These are phyloP conservation scores for Criorhina ranunculi DNA, from an alignment of 2,888 invertebrate genomes.

Conservation along the genomic window DNA sequence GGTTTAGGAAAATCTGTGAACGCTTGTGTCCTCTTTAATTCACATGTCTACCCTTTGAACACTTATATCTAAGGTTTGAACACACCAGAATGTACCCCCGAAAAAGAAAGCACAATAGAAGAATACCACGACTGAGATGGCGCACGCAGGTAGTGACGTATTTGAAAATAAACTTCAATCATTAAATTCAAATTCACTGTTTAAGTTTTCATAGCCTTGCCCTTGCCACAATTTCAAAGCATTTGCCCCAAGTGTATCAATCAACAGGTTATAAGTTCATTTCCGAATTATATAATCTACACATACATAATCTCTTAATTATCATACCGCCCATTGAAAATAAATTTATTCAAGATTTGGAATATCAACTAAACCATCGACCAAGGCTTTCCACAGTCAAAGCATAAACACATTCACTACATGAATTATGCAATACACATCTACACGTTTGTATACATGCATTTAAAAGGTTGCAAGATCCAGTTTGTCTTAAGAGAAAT, in stretches of 20 bases:
- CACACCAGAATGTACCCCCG: too few relatives aligned
- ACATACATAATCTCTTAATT: slow-evolving; percentile 24
- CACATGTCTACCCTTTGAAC: too few relatives aligned
- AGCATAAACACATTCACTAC: slow-evolving; percentile 12
- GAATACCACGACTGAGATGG: too few relatives aligned
- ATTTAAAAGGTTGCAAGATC: slow-evolving; percentile 34
- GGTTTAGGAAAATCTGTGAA: too few relatives aligned
- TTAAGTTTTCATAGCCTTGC: slow-evolving; percentile 25
- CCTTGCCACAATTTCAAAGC: slow-evolving; percentile 32
- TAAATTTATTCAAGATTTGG: slow-evolving; percentile 30
- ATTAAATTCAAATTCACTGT: not conserved
- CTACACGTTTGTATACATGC: not conserved
- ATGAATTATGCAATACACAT: slow-evolving; percentile 50
- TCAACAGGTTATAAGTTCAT: slow-evolving; percentile 7
- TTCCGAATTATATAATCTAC: slow-evolving; percentile 50
- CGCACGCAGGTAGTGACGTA: too few relatives aligned
- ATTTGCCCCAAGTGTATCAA: not conserved
- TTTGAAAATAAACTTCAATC: not conserved
- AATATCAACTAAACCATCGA: slow-evolving; percentile 1
- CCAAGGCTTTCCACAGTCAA: slow-evolving; percentile 30
- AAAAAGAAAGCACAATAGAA: too few relatives aligned
- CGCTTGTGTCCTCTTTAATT: too few relatives aligned
- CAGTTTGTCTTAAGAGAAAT: slow-evolving; percentile 56
- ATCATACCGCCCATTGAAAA: slow-evolving; percentile 5
- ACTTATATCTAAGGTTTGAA: too few relatives aligned